Conservation (phyloP, 2,113 vertebrate species). For the Zeus faber region DNA sequence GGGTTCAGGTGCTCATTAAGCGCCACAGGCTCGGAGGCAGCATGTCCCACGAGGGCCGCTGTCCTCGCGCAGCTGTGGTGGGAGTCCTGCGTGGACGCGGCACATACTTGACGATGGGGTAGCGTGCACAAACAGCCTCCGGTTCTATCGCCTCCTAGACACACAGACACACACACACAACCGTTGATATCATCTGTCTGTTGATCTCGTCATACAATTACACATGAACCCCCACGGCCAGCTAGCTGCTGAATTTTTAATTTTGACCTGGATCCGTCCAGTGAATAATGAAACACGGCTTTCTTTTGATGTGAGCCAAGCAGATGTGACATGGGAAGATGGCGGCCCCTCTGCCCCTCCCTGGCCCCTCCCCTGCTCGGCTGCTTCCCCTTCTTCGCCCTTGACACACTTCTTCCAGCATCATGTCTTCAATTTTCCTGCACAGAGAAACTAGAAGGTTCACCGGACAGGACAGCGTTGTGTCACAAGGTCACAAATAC, state of each 20-base stretch:
- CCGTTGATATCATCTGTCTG: not conserved
- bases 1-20: too few species aligned
- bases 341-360: not conserved
- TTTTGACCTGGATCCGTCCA: slow-evolving; percentile 19
- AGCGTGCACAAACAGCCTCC: too few species aligned
- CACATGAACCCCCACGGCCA: slow-evolving; percentile 4
- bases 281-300: slow-evolving; percentile 41
- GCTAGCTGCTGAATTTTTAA: slow-evolving; percentile 39
- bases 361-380: not conserved
- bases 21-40: too few species aligned
- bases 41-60: too few species aligned
- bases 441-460: too few species aligned
- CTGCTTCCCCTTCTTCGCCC: slow-evolving; percentile 12
- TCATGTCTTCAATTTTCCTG: not conserved
- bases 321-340: slow-evolving; percentile 28
- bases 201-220: not conserved
- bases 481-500: not conserved
- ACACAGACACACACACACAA: not conserved
- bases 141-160: too few species aligned
- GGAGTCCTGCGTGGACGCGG: too few species aligned
- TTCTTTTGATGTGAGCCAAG: slow-evolving; percentile 13
- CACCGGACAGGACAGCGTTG: too few species aligned
- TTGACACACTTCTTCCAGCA: slow-evolving; percentile 22
- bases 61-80: too few species aligned
- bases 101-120: too few species aligned